Evolutionary conservation across 2,888 invertebrate species (phyloP), one percentile per base, ranked within the genome.

Genomic region (Amiota mariae): DNA sequence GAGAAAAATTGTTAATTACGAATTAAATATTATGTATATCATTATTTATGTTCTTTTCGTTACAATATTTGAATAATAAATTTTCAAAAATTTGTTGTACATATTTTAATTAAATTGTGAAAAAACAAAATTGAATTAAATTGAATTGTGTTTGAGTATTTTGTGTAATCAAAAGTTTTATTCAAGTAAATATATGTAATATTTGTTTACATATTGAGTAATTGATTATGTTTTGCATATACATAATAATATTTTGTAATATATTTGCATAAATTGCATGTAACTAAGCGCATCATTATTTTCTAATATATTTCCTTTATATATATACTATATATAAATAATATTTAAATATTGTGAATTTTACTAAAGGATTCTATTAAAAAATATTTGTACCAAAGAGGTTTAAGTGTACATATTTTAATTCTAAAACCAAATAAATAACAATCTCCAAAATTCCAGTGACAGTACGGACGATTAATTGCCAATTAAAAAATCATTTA

Each of bases 11-110:
- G 51, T 70, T 70, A 10, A 59, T 71, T n/a, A 12, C 47, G 56
- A 80, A 76, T 80, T 79, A 80, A 63, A 73, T 73, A 51, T 75
- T 66, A 64, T n/a, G n/a, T n/a, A n/a, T 70, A 57, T 70, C 67
- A 75, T 73, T 24, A 3, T 24, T 24, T 24, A 63, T 70, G 66
- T 61, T 70, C 18, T 63, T 56, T 66, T 64, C 48, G 67, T 57
- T 57, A 47, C 54, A 10, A 15, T 57, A 66, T 66, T 66, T 66
- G 18, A 71, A 70, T 71, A 71, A 70, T 71, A 74, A 74, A 70
- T 71, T 67, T 71, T 36, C 67, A 71, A 66, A 4, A 73, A 64
- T 54, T 54, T 67, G 13, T 61, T 2, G 61, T 13, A 49, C 48
- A 51, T 13, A 64, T 51, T 64, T 20, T 64, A 72, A 49, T 63